Base-by-base conservation (phyloP, 1,140 invertebrate genomes). In the Melipona quadrifasciata region DNA sequence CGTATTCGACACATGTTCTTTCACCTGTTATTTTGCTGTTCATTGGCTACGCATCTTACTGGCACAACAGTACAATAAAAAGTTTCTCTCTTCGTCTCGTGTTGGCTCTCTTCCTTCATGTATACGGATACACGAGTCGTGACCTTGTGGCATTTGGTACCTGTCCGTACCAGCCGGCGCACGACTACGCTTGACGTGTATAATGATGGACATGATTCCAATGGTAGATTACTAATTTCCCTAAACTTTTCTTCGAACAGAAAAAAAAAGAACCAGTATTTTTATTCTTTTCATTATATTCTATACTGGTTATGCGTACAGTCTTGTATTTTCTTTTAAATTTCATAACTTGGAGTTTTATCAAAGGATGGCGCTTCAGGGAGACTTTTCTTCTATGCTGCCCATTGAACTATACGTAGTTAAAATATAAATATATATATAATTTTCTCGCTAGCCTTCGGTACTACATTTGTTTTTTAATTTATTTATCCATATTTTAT, bases 101-200 rank as follows among this genome's bases (percentile, higher is more conserved):
- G 14, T 55, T 31, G 19, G 17, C 27, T 68, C 65, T 47, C 27
- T 82, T 76, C 51, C 72, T 57, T 64, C 21, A 14, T 90, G 89
- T 87, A 85, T 91, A 89, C 82, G 88, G 82, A 85, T 85, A 86
- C 87, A 83, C 84, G 86, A 91, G 90, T 92, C 89, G 90, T 94
- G 93, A 94, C 93, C 93, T 94, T 94, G 93, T 94, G 93, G 93
- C 93, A 94, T 94, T 94, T 94, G 93, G 93, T 94, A 94, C 93
- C 93, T 94, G 93, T 91, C 89, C 89, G 93, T 94, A 92, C 93
- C 93, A 94, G 93, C 76, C 92, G 81, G 89, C 90, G 87, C 89
- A 92, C 90, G 87, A 89, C 77, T 88, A 86, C 83, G 87, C 68
- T 55, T 84, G 76, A 39, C 57, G 67, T 31, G 57, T 84, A 80